Conservation (phyloP, 1,140 invertebrate species). For the Philopotamus ludificatus region DNA sequence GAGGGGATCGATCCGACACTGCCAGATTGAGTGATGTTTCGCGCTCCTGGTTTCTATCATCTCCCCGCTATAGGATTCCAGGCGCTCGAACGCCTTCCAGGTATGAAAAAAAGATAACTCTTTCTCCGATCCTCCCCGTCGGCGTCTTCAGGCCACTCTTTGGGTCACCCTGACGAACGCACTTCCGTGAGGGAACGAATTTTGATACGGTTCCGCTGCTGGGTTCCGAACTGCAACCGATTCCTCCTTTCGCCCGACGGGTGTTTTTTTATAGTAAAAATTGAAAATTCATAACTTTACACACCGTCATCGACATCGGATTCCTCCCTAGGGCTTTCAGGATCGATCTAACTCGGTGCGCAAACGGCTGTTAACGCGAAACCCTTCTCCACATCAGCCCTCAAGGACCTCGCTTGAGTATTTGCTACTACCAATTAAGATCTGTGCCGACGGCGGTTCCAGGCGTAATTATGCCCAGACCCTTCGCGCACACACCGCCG, state of each 20-base stretch:
- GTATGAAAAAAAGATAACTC: conserved; percentile 83
- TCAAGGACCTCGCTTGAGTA: conserved; percentile 82
- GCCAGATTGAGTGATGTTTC: conserved; percentile 71
- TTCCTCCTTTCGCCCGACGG: conserved; percentile 68
- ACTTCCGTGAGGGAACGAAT: conserved; percentile 60
- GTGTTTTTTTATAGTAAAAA: conserved; percentile 50
- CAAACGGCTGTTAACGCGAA: conserved; percentile 90
- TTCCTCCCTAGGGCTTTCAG: conserved; percentile 72
- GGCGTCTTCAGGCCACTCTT: conserved; percentile 65
- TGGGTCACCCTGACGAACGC: conserved; percentile 51
- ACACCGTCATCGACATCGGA: conserved; percentile 53
- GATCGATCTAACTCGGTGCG: conserved; percentile 87
- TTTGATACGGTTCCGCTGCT: conserved; percentile 66
- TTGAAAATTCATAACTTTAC: conserved; percentile 48
- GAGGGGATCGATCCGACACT: conserved; percentile 65
- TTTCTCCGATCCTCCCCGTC: conserved; percentile 69
- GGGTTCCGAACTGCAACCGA: conserved; percentile 72
- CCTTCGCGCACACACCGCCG: conserved; percentile 73
- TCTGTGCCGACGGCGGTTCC: conserved; percentile 79
- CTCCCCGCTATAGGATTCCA: conserved; percentile 65
- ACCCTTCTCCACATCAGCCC: conserved; percentile 87
- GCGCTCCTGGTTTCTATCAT: conserved; percentile 66
- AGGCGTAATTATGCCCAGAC: conserved; percentile 71
- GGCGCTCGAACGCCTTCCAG: too few species aligned
- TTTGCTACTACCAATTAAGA: conserved; percentile 89